Conservation (phyloP, 1,140 invertebrate species). For the Zelostemma sp. region DNA sequence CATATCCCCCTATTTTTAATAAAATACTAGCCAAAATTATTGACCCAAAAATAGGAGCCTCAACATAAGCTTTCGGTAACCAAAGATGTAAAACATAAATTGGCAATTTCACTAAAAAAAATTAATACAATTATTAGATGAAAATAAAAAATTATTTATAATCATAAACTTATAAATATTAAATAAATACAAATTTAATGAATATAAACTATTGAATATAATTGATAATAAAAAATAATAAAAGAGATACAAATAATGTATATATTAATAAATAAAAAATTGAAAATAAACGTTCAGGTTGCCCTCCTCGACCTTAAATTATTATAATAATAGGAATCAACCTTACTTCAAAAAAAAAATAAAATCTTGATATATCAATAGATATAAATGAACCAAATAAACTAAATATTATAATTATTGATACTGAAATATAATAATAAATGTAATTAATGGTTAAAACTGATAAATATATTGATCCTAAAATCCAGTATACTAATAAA, state of each 20-base stretch:
- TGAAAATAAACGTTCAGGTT: conserved; percentile 74
- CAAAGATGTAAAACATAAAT: conserved; percentile 79
- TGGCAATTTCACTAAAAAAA: conserved; percentile 58
- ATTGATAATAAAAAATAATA: conserved; percentile 54
- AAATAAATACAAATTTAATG: conserved; percentile 59
- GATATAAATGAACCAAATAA: conserved; percentile 72
- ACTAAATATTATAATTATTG: conserved; percentile 64
- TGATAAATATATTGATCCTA: conserved; percentile 22
- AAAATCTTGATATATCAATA: conserved; percentile 76
- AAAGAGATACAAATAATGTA: conserved; percentile 42
- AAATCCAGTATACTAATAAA: conserved; percentile 25
- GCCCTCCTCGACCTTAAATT: conserved; percentile 76
- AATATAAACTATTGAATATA: not conserved
- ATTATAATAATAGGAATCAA: conserved; percentile 76
- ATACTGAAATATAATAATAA: conserved; percentile 5
- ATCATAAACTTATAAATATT: conserved; percentile 58
- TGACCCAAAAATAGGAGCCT: conserved; percentile 77
- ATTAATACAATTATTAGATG: conserved; percentile 72
- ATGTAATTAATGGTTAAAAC: conserved; percentile 14
- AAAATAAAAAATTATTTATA: conserved; percentile 57
- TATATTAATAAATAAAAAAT: conserved; percentile 52
- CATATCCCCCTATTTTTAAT: conserved; percentile 78
- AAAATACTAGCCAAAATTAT: conserved; percentile 80
- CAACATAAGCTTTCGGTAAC: conserved; percentile 80
- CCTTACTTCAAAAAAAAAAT: conserved; percentile 77